Conservation (phyloP, 2,113 vertebrate species). For the Malurus elegans region DNA sequence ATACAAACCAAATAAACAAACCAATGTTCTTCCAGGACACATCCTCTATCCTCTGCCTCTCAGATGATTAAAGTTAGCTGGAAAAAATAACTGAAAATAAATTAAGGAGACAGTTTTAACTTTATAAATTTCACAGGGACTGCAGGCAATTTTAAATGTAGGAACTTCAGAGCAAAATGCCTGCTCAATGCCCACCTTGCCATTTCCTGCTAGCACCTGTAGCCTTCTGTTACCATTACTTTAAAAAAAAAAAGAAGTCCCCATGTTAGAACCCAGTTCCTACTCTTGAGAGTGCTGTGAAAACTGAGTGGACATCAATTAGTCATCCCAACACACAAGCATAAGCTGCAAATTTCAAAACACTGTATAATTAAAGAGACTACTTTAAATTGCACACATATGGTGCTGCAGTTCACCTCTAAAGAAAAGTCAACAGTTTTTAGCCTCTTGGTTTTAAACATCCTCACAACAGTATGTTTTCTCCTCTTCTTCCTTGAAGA, state of each 20-base stretch:
- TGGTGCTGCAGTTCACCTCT: neutral
- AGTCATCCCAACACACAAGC: neutral
- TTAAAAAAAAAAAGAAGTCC: neutral
- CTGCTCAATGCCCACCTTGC: neutral
- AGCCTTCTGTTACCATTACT: neutral
- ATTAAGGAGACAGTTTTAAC: neutral
- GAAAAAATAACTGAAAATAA: neutral
- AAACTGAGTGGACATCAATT: neutral
- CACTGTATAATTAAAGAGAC: neutral
- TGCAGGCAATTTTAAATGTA: neutral
- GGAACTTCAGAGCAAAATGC: neutral
- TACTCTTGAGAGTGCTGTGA: neutral
- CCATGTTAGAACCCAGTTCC: neutral
- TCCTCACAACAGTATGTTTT: neutral
- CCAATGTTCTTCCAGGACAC: neutral
- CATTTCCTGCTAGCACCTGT: neutral
- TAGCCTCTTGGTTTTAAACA: neutral
- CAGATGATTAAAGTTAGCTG: neutral
- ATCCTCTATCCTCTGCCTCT: neutral
- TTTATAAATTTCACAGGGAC: neutral
- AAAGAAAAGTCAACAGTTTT: neutral
- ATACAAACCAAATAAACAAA: neutral
- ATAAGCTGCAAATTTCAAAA: slow-evolving; percentile 9
- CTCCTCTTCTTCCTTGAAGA: neutral
- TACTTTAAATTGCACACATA: neutral